Percentiles rank a stretch among this genome's conserved stretches.
Conservation (phyloP, 2,113 vertebrate species). For the Nettapus auritus region DNA sequence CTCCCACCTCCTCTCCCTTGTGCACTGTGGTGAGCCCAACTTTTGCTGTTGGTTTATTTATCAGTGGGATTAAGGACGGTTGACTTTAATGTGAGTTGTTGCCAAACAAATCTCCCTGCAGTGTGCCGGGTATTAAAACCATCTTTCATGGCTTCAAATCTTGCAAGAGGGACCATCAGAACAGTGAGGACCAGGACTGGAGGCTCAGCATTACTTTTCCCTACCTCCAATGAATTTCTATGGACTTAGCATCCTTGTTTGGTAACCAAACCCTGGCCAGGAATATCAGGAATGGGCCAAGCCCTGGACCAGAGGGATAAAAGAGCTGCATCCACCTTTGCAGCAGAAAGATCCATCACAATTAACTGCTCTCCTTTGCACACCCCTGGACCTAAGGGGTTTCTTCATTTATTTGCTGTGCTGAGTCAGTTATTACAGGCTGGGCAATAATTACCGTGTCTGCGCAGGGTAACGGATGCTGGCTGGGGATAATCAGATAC, state of each 20-base stretch:
- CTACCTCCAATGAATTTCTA: not conserved
- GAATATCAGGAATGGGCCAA: not conserved
- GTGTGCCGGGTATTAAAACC: constrained; percentile 68
- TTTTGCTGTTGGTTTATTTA: constrained; percentile 55
- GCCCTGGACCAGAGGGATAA: not conserved
- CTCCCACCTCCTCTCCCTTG: not conserved
- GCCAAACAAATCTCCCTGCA: constrained; percentile 68
- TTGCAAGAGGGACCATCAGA: constrained; percentile 32
- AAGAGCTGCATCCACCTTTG: not conserved
- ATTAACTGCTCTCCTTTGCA: constrained; percentile 38
- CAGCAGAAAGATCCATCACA: constrained; percentile 43
- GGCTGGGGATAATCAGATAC: not conserved
- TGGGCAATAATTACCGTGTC: constrained; percentile 39
- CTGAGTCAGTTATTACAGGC: constrained; percentile 46
- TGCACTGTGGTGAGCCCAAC: not conserved
- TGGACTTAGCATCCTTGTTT: not conserved
- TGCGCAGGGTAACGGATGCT: not conserved
- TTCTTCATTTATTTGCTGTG: constrained; percentile 29
- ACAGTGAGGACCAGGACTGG: not conserved
- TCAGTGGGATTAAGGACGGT: constrained; percentile 27
- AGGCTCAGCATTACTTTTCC: not conserved
- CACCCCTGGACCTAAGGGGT: not conserved
- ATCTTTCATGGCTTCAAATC: constrained; percentile 73
- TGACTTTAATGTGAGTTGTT: constrained; percentile 67
- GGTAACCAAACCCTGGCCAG: not conserved